phyloP scores from a whole-genome alignment of 2,888 invertebrate genomes.

The Andricus quercusramuli region DNA sequence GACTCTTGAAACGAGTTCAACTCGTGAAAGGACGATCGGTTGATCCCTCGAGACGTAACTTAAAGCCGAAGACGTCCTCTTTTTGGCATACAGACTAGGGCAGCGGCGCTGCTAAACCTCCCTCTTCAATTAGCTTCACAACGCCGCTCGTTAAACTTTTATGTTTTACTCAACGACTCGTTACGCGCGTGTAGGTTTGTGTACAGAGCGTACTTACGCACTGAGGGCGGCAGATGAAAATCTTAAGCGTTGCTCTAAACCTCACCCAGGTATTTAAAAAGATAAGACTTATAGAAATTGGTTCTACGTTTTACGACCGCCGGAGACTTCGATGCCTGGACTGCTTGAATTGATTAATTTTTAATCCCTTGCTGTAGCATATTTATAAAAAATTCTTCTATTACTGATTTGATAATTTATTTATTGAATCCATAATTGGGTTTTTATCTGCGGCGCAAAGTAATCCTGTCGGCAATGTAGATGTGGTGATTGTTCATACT shows the following conservation, averaged over 20 bases:
- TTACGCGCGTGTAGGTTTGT: slow-evolving; percentile 46
- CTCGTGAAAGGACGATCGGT: slow-evolving; percentile 48
- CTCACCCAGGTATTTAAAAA: background rate
- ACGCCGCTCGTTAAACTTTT: slow-evolving; percentile 72
- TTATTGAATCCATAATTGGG: background rate
- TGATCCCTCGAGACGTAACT: slow-evolving; percentile 45
- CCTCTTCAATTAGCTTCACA: slow-evolving; percentile 72
- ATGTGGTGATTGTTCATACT: background rate
- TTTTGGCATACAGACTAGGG: slow-evolving; percentile 38
- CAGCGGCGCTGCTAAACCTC: slow-evolving; percentile 53
- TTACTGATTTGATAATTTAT: background rate
- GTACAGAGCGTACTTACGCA: slow-evolving; percentile 30
- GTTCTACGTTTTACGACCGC: background rate
- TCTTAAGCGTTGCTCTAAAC: slow-evolving; percentile 57
- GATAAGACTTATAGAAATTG: background rate
- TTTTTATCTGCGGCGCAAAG: background rate
- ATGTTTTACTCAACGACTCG: slow-evolving; percentile 68
- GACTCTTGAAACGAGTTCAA: slow-evolving; percentile 69
- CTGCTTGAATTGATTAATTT: background rate
- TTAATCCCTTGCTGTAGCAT: background rate
- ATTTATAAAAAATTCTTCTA: background rate
- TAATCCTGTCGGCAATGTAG: too few relatives aligned
- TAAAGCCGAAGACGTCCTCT: slow-evolving; percentile 40
- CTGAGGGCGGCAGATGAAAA: slow-evolving; percentile 62
- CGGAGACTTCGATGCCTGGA: slow-evolving; percentile 14